Evolutionary conservation across 1,140 invertebrate species (phyloP), one percentile per base, ranked within the genome.

Genomic region (Antheraea mylitta): DNA sequence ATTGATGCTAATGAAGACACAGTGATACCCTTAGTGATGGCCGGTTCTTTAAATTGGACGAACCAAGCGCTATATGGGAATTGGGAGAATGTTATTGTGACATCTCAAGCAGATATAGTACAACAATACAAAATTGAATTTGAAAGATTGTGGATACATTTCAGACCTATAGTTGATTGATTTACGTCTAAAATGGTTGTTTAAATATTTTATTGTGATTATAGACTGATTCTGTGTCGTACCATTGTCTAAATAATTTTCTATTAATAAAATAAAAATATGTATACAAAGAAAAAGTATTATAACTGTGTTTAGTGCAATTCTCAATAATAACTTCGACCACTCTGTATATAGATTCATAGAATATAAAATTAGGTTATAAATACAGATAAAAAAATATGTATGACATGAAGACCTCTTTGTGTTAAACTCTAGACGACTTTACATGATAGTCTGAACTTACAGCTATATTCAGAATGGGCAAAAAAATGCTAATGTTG

Each of bases 11-110:
- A 70, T 18, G 63, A 79, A 60, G 36, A 58, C 19, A 7, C 66
- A 7, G 62, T 53, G 2, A 75, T 71, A 9, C 87, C 88, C 3
- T 70, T 85, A 60, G 72, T 89, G 0, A 83, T 91, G 58, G 71
- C 74, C 19, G 90, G 90, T 0, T 92, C 90, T 0, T 69, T 92
- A 16, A 92, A 92, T 76, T 92, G 90, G 90, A 92, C 90, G 7
- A 90, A 83, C 58, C 87, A 90, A 79, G 90, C 84, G 6, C 59
- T 90, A 9, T 77, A 68, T 70, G 82, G 86, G 5, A 92, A 92
- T 67, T 90, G 83, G 85, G 90, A 92, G 76, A 75, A 87, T 85
- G 81, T 89, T 16, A 58, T 78, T 7, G 80, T 92, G 0, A 90
- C 88, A n/a, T 86, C 90, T 8, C 85, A 92, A 63, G 75, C 58